Evolutionary conservation across 2,888 invertebrate species (phyloP), one percentile per base, ranked within the genome.

Genomic region (Trimorus sp.): DNA sequence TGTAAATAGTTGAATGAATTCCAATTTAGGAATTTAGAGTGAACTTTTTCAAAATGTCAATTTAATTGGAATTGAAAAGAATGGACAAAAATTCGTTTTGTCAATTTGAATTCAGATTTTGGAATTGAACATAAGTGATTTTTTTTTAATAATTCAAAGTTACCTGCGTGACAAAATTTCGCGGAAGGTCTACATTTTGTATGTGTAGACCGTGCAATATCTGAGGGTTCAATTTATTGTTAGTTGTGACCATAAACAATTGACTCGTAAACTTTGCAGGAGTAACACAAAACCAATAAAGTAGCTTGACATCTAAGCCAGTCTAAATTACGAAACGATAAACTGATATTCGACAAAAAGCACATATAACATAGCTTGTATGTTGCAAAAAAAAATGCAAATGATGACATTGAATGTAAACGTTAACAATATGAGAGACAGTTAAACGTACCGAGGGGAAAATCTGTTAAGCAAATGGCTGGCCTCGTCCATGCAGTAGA

Each of bases 401-500:
- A 16, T 26, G 15, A 37, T 36, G 14, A 71, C 6, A 42, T 70
- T 15, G 38, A 15, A 8, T 54, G n/a, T 71, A 14, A 48, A 70
- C 36, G 56, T 73, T 75, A 37, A 69, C 38, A 71, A 63, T 68
- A 83, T 83, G 66, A 83, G 58, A 76, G 37, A 70, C 84, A 85
- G 82, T 85, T 84, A 80, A 81, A 83, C 82, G 85, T 91, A 91
- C 91, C 91, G 91, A 87, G 89, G 89, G 85, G 88, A 88, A 85
- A 89, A 88, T 88, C 89, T 90, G 87, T 90, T 90, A 91, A 91
- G 90, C 89, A 91, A 91, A 86, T 90, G 88, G 88, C 90, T 91
- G 88, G 90, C 90, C 90, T 91, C 91, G 86, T 91, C 91, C 89
- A 89, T 90, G 90, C 90, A 90, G 90, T 88, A 89, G 85, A 88